Base-by-base conservation (phyloP, 1,140 invertebrate genomes). In the Tetraneura akinire region DNA sequence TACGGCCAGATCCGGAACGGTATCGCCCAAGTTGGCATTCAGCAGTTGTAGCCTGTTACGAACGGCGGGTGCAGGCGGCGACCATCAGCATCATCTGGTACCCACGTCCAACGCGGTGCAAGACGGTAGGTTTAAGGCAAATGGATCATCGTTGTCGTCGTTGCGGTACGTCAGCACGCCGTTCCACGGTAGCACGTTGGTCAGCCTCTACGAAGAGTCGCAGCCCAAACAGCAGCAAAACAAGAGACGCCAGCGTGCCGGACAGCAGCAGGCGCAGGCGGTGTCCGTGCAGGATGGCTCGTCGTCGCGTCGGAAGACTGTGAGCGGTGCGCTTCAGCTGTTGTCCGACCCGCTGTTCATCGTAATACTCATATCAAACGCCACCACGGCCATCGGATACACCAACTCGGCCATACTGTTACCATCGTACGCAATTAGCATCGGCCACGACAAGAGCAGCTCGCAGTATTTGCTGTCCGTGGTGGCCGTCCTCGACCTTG, bases 331-430 rank as follows among this genome's bases (percentile, higher is more conserved):
- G 29, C 32, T 92, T 0, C 88, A 90, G n/a, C 84, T 94, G 1
- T 84, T 95, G 0, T 91, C 89, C 84, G 92, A 94, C 84, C 92
- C 92, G 0, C 88, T 94, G 45, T 95, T 94, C 84, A 86, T 94
- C 53, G 90, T 94, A 4, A 93, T 95, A 68, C 84, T 94, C 21
- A 90, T 94, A 81, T 94, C 93, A 0, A 94, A 94, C 83, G 93
- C 91, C 32, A 93, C 93, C 0, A 93, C 92, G 81, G 93, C 93
- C 3, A 92, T 95, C 60, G 93, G 92, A 70, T 94, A 94, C 83
- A 94, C 93, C 0, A 95, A 95, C 84, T 94, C 94, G 81, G 91
- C 94, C 0, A 93, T 94, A 68, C 83, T 94, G 3, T 86, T 94
- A 18, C 93, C 93, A 5, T 88, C 90, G 0, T 94, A 94, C 84